Base-by-base conservation (phyloP, 2,888 invertebrate genomes). In the Scelioninae gen. 2 region DNA sequence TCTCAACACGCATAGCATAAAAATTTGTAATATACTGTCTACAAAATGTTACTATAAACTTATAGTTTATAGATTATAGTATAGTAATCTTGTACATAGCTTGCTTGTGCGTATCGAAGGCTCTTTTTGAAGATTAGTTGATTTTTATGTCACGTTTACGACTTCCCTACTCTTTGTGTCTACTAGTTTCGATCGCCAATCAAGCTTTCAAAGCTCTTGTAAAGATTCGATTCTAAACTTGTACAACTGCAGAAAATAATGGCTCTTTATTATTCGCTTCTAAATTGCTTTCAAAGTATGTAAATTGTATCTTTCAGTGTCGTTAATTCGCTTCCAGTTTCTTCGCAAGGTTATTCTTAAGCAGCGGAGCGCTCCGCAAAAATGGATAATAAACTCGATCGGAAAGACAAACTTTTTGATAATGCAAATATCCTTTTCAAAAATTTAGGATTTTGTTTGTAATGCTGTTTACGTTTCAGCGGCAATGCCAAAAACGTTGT, bases 261-360 rank as follows among this genome's bases (percentile, higher is more conserved):
- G 65, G 22, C 57, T 31, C 39, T 67, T 67, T 57, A 67, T 57
- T 57, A 57, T 57, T 33, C 41, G 19, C 33, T 39, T 39, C 31
- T 41, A 48, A 67, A 67, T 64, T 53, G 53, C 52, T 43, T 53
- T 18, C 64, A 53, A 45, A 64, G 45, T 64, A 53, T 64, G 53
- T 22, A 53, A 64, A 52, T 45, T 28, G 64, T 64, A 64, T 64
- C 37, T 41, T 63, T 52, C 52, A 63, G 63, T 52, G 43, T 64
- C 35, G 53, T 53, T 64, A 53, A 64, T 64, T 64, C 64, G 18
- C 53, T 16, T 25, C 10, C 18, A 63, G 52, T 63, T 61, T 61
- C 50, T 61, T 50, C 31, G 50, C 50, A 50, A 50, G 31, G 50
- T 61, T 50, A 61, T 61, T 50, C 16, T 13, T 19, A 3, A 25